Evolutionary conservation across 2,888 invertebrate genomes (phyloP), one percentile per base, ranked within the genome.

Genomic region (Lepidochitona cinerea): DNA sequence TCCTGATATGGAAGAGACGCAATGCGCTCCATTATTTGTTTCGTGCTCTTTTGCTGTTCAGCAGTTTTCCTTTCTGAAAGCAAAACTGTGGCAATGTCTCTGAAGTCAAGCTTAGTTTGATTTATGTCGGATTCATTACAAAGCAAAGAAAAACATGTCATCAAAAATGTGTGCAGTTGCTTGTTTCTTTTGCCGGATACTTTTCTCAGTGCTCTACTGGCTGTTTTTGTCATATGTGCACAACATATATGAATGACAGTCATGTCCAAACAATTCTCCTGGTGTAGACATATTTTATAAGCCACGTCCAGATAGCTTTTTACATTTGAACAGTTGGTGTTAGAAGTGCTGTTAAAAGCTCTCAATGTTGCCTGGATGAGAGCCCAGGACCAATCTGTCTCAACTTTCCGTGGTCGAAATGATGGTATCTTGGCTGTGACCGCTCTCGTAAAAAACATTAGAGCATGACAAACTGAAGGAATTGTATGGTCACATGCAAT

Each of bases 161-260:
- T 66, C 9, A 66, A 18, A 23, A 66, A 66, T 33, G 14, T 29
- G 67, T 23, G 29, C 32, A 66, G 33, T 12, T 66, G n/a, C 29
- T 66, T 66, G 35, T 66, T 66, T 23, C 32, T 66, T 32, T 29
- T 33, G 35, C 29, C 33, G 7, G 37, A 18, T 9, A 9, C 9
- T 66, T 66, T 66, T 9, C 7, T 14, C 7, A 29, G n/a, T 9
- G 26, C 18, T 9, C 32, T 14, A 33, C 67, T 66, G 33, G 32
- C 14, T 23, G 67, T 66, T 33, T 66, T 66, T 18, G 33, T 66
- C 67, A 66, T 66, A 33, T 66, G 67, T 14, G 67, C 67, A 35
- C 9, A 14, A 32, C 67, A 66, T 9, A 66, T 66, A 32, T 66
- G 67, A 7, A 66, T 33, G 23, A 66, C 67, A 7, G 67, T 66